Evolutionary conservation across 2,113 vertebrate species (phyloP).

Genomic region (Dermatemys mawii): DNA sequence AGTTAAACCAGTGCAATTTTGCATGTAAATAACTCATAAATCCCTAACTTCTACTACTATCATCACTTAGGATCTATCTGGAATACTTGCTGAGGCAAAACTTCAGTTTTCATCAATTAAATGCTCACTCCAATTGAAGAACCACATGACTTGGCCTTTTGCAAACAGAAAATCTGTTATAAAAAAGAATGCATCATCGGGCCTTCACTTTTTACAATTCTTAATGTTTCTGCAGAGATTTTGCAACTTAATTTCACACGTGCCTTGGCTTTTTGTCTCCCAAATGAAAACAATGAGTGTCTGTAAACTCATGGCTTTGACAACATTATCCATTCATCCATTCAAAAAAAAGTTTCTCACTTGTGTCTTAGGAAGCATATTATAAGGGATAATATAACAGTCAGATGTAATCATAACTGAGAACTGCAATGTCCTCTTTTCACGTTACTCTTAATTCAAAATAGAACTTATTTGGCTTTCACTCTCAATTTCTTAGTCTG

Average conservation of each 20-base stretch:
- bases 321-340: neutral
- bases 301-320: neutral
- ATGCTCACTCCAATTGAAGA: constrained; percentile 22
- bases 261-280: neutral
- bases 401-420: neutral
- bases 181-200: neutral
- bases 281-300: neutral
- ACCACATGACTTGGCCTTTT: neutral
- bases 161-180: neutral
- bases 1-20: neutral
- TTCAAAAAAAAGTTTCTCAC: constrained; percentile 27
- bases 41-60: constrained; percentile 5
- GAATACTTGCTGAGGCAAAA: constrained; percentile 14
- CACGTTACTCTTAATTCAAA: neutral
- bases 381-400: constrained; percentile 31
- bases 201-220: fast-evolving
- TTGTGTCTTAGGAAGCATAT: constrained; percentile 42
- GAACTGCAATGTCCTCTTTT: constrained; percentile 10
- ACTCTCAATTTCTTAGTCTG: constrained; percentile 11
- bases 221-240: neutral
- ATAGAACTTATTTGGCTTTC: neutral
- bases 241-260: constrained; percentile 12
- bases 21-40: neutral
- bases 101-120: neutral
- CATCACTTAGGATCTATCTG: constrained; percentile 23